Evolutionary conservation across 2,888 invertebrate genomes (phyloP).

Genomic region (Chrysotoxum bicinctum): DNA sequence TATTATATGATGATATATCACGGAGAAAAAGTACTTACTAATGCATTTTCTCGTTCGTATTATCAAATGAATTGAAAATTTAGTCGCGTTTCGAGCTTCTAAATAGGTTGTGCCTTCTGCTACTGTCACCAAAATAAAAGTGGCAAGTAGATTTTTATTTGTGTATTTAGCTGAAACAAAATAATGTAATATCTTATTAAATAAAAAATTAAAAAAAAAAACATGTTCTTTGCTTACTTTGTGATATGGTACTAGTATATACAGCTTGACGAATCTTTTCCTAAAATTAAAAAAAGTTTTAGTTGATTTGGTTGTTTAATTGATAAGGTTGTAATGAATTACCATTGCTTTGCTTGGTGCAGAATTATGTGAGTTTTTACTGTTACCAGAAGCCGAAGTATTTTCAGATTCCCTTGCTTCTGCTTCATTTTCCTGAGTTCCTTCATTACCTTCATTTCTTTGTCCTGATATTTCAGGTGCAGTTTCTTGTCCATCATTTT

Average conservation of each 20-base stretch:
- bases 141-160: slow-evolving; percentile 77
- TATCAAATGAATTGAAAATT: slow-evolving; percentile 78
- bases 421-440: not conserved
- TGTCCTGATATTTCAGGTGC: not conserved
- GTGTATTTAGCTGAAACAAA: slow-evolving; percentile 77
- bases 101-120: slow-evolving; percentile 69
- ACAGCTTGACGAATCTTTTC: slow-evolving; percentile 74
- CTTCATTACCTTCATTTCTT: not conserved
- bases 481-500: not conserved
- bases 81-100: slow-evolving; percentile 65
- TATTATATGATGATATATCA: too few species aligned
- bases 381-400: not conserved
- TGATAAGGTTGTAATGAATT: not conserved
- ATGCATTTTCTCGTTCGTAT: slow-evolving; percentile 78
- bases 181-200: not conserved
- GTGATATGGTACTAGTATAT: slow-evolving; percentile 77
- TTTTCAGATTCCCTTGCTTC: not conserved
- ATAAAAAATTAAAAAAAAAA: not conserved
- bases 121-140: slow-evolving; percentile 78
- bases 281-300: slow-evolving; percentile 64
- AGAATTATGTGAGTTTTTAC: not conserved
- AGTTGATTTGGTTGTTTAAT: not conserved
- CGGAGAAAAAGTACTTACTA: slow-evolving; percentile 73
- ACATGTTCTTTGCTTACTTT: slow-evolving; percentile 75
- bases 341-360: slow-evolving; percentile 26